Evolutionary conservation across 2,888 invertebrate species (phyloP).

Genomic region (Erannis defoliaria): DNA sequence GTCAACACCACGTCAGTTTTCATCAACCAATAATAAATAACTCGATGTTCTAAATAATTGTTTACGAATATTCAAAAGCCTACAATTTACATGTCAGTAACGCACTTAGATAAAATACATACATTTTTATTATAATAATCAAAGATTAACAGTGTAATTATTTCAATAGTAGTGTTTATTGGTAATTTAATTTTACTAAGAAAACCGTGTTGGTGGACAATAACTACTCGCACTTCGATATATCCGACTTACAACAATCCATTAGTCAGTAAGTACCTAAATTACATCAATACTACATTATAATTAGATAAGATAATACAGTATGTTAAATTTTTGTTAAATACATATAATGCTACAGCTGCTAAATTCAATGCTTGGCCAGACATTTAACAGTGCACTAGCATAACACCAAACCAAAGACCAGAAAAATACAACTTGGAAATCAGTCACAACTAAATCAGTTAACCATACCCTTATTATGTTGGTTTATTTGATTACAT

Average conservation of each 20-base stretch:
- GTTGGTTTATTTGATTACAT: conserved; percentile 11
- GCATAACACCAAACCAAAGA: conserved; percentile 4
- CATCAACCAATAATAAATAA: too few species aligned
- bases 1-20: too few species aligned
- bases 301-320: conserved; percentile 11
- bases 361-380: conserved; percentile 13
- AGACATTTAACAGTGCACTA: conserved; percentile 14
- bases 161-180: conserved; percentile 34
- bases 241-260: conserved; percentile 24
- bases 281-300: conserved; percentile 14
- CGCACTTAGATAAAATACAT: conserved; percentile 37
- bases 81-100: conserved; percentile 44
- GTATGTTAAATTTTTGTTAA: conserved; percentile 6
- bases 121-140: conserved; percentile 22
- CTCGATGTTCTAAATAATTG: conserved; percentile 20
- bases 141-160: conserved; percentile 46
- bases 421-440: conserved; percentile 2
- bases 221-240: conserved; percentile 32
- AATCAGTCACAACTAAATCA: conserved; percentile 9
- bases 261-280: conserved; percentile 22
- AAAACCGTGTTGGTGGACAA: conserved; percentile 42
- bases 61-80: conserved; percentile 37
- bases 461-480: not conserved
- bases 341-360: conserved; percentile 12
- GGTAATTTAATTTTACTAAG: conserved; percentile 39